These are phyloP conservation scores for Ectropis crepuscularia DNA, from an alignment of 2,888 invertebrate species.

Conservation along the genomic window DNA sequence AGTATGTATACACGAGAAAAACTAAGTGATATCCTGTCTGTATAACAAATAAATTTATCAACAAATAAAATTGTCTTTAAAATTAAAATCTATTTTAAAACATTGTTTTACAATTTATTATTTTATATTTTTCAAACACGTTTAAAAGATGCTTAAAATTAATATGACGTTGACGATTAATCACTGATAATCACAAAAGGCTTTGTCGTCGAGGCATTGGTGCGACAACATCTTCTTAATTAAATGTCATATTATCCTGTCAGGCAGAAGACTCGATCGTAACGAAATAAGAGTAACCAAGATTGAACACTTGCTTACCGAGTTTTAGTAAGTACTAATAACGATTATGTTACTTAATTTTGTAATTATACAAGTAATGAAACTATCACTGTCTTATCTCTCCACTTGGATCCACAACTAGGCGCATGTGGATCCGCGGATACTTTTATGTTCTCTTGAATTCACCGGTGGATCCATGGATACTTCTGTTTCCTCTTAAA, in stretches of 20 bases:
- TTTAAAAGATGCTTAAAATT: constrained; percentile 19
- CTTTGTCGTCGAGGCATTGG: constrained; percentile 50
- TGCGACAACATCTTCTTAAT: constrained; percentile 64
- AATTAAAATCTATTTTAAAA: background rate
- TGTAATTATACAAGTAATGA: background rate
- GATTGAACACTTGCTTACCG: constrained; percentile 4
- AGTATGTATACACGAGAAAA: too few relatives aligned
- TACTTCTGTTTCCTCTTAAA: too few relatives aligned
- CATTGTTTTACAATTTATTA: constrained; percentile 1
- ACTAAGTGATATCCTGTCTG: too few relatives aligned
- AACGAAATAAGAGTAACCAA: constrained; percentile 14
- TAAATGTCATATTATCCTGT: constrained; percentile 70
- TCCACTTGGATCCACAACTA: too few relatives aligned
- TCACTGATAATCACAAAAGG: constrained; percentile 28
- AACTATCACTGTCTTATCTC: background rate
- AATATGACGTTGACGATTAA: constrained; percentile 26
- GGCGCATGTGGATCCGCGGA: too few relatives aligned
- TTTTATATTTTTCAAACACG: constrained; percentile 4
- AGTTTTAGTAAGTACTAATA: background rate
- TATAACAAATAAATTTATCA: too few relatives aligned
- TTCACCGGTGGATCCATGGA: too few relatives aligned
- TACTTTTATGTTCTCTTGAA: too few relatives aligned
- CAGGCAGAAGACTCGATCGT: constrained; percentile 39
- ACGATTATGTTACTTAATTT: background rate
- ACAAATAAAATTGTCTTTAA: background rate